These are phyloP conservation scores for Drosophila phalerata DNA, from an alignment of 2,888 invertebrate species.

Conservation along the genomic window DNA sequence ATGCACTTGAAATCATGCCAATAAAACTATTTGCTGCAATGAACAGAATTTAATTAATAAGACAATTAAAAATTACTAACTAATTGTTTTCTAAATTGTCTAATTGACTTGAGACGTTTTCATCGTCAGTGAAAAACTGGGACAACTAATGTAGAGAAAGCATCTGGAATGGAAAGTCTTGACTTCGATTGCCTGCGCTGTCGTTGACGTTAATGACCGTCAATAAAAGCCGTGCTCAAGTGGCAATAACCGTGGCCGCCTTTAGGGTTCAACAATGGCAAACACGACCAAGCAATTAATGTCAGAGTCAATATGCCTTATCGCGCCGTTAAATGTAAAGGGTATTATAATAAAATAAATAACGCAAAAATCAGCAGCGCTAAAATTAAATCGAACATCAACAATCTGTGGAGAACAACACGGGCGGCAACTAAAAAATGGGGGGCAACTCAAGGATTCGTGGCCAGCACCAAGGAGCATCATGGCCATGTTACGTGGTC, in stretches of 20 bases:
- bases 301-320: conserved; percentile 80
- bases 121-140: conserved; percentile 12
- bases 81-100: conserved; percentile 5
- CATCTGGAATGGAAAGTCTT: conserved; percentile 11
- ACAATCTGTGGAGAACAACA: conserved; percentile 67
- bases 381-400: conserved; percentile 79
- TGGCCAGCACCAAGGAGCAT: conserved; percentile 31
- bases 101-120: conserved; percentile 22
- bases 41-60: background rate
- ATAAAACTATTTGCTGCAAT: background rate
- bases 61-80: conserved; percentile 18
- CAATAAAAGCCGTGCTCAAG: conserved; percentile 79
- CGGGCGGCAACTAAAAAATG: conserved; percentile 41
- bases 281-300: conserved; percentile 68
- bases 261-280: conserved; percentile 43
- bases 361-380: conserved; percentile 77
- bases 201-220: conserved; percentile 75
- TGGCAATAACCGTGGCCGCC: conserved; percentile 61
- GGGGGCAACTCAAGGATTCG: conserved; percentile 14
- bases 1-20: background rate
- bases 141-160: background rate
- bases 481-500: conserved; percentile 22
- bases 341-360: conserved; percentile 80
- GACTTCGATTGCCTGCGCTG: conserved; percentile 33
- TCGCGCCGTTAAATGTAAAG: conserved; percentile 77